A percentile compares a stretch with the other conserved stretches of the same genome.
Evolutionary conservation across 2,797 vertebrate species (phyloP).

Genomic region (Propithecus deckenii): DNA sequence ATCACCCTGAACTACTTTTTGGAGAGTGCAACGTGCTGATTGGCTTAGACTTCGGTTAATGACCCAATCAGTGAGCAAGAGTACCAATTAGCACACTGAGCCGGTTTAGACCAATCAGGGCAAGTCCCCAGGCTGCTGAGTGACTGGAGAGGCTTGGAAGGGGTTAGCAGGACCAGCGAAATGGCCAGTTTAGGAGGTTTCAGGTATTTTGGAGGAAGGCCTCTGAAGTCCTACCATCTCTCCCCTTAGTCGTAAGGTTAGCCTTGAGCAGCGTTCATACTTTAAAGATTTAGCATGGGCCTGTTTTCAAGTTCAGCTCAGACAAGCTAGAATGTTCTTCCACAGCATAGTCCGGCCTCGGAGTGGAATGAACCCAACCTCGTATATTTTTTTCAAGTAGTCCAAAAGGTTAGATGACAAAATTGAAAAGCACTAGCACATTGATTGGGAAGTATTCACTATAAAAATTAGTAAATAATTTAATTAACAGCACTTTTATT

Average conservation of each 20-base stretch:
- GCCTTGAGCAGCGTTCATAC: background rate
- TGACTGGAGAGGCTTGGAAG: background rate
- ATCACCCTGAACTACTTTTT: background rate
- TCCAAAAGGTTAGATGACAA: background rate
- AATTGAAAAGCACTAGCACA: background rate
- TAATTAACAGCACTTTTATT: background rate
- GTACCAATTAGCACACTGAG: background rate
- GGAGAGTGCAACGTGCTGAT: background rate
- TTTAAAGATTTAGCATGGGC: background rate
- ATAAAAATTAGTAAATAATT: constrained; percentile 21
- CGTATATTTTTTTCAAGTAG: background rate
- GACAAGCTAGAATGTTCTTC: background rate
- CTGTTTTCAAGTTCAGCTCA: background rate
- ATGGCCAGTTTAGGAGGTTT: background rate
- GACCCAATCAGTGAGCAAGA: background rate
- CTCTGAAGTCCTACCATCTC: background rate
- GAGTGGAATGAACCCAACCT: background rate
- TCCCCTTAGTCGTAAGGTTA: background rate
- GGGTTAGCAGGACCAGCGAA: background rate
- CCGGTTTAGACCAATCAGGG: background rate
- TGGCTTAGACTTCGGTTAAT: background rate
- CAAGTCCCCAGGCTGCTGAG: background rate
- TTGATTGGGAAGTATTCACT: background rate
- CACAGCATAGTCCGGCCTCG: background rate
- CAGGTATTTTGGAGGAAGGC: background rate